These are phyloP conservation scores for Macropis europaea DNA, from an alignment of 2,888 invertebrate species.

Conservation along the genomic window DNA sequence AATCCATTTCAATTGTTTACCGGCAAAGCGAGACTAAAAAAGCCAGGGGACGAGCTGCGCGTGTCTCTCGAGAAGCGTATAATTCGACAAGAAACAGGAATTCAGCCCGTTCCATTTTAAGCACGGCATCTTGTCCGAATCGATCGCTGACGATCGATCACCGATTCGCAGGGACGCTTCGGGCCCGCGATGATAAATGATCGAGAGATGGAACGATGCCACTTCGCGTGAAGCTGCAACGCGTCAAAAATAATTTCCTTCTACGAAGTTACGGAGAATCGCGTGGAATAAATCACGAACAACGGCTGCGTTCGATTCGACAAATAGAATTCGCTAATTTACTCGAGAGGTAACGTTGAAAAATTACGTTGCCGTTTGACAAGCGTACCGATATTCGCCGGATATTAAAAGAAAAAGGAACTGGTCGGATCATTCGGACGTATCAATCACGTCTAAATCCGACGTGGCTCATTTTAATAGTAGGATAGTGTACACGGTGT, in stretches of 20 bases:
- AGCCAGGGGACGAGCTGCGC: too few relatives aligned
- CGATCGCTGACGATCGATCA: background rate
- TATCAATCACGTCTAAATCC: conserved; percentile 35
- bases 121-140: too few relatives aligned
- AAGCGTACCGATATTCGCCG: background rate
- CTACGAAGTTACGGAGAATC: background rate
- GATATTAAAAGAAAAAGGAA: conserved; percentile 37
- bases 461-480: background rate
- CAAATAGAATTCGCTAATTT: conserved; percentile 33
- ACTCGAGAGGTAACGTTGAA: conserved; percentile 1
- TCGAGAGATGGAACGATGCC: background rate
- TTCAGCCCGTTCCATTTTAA: too few relatives aligned
- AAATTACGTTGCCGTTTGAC: conserved; percentile 2
- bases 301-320: background rate
- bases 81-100: too few relatives aligned
- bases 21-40: too few relatives aligned
- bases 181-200: background rate
- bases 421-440: conserved; percentile 14
- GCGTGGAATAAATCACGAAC: conserved; percentile 14
- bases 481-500: too few relatives aligned
- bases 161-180: conserved; percentile 1
- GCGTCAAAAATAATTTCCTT: conserved; percentile 5
- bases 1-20: too few relatives aligned
- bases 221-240: too few relatives aligned
- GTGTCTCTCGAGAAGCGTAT: too few relatives aligned